Evolutionary conservation across 2,797 vertebrate genomes (phyloP).

Genomic region (Betta splendens): DNA sequence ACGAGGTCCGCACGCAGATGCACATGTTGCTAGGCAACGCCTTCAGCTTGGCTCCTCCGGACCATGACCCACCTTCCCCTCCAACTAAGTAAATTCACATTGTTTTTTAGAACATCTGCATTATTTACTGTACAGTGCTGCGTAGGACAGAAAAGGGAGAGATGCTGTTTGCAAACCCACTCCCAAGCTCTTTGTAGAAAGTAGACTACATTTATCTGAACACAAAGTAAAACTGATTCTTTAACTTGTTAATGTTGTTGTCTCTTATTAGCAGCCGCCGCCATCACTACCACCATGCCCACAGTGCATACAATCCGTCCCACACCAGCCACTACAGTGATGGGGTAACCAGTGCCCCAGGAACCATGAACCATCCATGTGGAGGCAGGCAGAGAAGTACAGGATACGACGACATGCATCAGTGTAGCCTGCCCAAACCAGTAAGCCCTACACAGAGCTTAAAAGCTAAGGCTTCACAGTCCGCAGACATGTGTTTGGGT

Average conservation of each 20-base stretch:
- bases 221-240: neutral
- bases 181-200: constrained; percentile 27
- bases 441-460: constrained; percentile 77
- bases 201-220: constrained; percentile 18
- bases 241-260: neutral
- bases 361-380: constrained; percentile 93
- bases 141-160: constrained; percentile 20
- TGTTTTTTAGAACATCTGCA: constrained; percentile 35
- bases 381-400: constrained; percentile 89
- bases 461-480: neutral
- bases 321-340: constrained; percentile 92
- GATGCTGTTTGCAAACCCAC: constrained; percentile 34
- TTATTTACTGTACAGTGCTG: constrained; percentile 27
- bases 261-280: constrained; percentile 64
- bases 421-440: constrained; percentile 96
- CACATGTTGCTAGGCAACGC: constrained; percentile 97
- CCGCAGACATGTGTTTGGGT: neutral
- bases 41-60: constrained; percentile 92
- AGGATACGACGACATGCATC: constrained; percentile 93
- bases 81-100: constrained; percentile 73
- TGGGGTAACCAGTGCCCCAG: constrained; percentile 97
- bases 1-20: constrained; percentile 97
- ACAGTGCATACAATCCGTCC: constrained; percentile 86
- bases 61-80: constrained; percentile 82
- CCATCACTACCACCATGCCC: constrained; percentile 79